Conservation (phyloP, 2,888 invertebrate species). For the Galerucella calmariensis region DNA sequence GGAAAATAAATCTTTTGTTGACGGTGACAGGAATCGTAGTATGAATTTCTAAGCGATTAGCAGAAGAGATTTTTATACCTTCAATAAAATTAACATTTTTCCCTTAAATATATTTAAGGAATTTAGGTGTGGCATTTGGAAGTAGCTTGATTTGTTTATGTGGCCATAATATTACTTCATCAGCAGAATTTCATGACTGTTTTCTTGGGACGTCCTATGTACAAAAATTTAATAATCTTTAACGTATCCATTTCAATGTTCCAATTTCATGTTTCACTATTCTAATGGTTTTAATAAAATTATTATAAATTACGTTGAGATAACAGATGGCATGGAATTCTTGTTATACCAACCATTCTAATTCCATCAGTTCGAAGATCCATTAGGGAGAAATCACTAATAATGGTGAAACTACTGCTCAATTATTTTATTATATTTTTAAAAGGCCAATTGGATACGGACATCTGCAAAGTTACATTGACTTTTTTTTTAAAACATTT, state of each 20-base stretch:
- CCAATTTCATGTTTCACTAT: conserved; percentile 23
- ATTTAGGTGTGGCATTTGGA: too few species aligned
- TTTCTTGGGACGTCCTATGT: too few species aligned
- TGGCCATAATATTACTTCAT: too few species aligned
- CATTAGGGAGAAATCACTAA: conserved; percentile 28
- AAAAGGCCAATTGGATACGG: conserved; percentile 29
- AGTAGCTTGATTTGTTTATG: too few species aligned
- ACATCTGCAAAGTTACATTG: conserved; percentile 23
- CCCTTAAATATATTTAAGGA: too few species aligned
- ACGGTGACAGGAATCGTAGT: conserved; percentile 26
- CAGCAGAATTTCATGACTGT: too few species aligned
- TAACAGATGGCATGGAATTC: conserved; percentile 27
- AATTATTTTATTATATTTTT: conserved; percentile 29
- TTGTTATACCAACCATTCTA: conserved; percentile 29
- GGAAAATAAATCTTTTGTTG: conserved; percentile 43
- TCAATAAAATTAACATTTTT: neutral
- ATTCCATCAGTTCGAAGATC: conserved; percentile 24
- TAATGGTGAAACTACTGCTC: conserved; percentile 31
- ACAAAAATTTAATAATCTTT: neutral
- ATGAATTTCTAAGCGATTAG: conserved; percentile 22
- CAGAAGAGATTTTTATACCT: neutral
- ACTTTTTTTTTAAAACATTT: neutral
- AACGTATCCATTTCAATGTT: conserved; percentile 4
- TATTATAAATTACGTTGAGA: conserved; percentile 24
- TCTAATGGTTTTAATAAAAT: conserved; percentile 16